phyloP scores from a whole-genome alignment of 2,888 invertebrate genomes.

The Nomada ruficornis region DNA sequence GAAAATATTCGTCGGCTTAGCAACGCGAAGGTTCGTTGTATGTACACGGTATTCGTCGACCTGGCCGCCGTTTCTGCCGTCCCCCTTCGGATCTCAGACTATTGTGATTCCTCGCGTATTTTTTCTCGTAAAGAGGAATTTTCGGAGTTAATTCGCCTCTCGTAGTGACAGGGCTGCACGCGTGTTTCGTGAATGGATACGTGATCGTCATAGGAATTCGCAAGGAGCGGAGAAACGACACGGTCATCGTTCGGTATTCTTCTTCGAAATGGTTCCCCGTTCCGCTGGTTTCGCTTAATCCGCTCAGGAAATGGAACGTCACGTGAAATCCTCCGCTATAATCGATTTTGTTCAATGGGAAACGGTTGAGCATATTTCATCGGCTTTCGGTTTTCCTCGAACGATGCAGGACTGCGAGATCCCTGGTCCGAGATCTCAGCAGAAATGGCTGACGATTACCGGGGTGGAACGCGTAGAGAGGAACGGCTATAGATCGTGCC shows the following conservation, averaged over 20 bases:
- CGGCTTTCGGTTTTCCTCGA: constrained; percentile 5
- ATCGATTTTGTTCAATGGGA: neutral
- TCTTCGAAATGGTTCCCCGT: constrained; percentile 4
- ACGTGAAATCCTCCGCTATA: constrained; percentile 30
- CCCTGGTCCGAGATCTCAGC: neutral
- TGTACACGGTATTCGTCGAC: neutral
- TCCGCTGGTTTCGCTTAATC: constrained; percentile 41
- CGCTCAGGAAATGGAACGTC: constrained; percentile 19
- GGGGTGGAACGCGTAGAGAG: neutral
- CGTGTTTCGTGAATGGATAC: constrained; percentile 55
- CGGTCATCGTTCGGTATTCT: constrained; percentile 13
- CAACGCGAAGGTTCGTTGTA: neutral
- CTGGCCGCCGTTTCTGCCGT: neutral
- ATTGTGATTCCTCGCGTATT: constrained; percentile 26
- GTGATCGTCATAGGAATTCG: constrained; percentile 69
- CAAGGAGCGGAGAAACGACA: constrained; percentile 19
- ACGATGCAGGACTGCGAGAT: constrained; percentile 1
- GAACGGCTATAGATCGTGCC: neutral
- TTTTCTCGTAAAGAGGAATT: constrained; percentile 27
- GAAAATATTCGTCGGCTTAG: constrained; percentile 4
- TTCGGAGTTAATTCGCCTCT: constrained; percentile 51
- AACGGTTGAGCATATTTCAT: neutral
- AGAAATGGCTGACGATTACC: constrained; percentile 25
- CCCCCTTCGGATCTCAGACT: neutral
- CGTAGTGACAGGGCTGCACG: constrained; percentile 34